Percentiles rank a stretch among this genome's conserved stretches.
These are phyloP conservation scores for Hydraecia micacea DNA, from an alignment of 2,888 invertebrate species.

Conservation along the genomic window DNA sequence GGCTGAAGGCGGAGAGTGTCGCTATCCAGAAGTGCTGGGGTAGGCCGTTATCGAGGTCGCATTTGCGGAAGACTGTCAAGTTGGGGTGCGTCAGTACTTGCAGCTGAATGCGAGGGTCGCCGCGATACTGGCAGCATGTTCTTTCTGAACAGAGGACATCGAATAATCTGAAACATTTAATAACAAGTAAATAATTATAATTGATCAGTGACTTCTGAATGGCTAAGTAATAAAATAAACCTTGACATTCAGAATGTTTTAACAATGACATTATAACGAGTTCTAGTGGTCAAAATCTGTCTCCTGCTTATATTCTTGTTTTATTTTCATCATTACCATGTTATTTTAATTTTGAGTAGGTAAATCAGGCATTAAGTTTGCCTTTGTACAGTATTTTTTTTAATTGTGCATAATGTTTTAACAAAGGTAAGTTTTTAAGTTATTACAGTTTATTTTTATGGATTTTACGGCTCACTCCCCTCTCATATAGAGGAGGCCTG, in stretches of 20 bases:
- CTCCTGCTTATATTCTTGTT: neutral
- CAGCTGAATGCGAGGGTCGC: conserved; percentile 86
- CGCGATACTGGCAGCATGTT: conserved; percentile 83
- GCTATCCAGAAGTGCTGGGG: conserved; percentile 85
- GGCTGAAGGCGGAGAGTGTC: conserved; percentile 79
- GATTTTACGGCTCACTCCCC: too few species aligned
- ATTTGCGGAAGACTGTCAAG: conserved; percentile 86
- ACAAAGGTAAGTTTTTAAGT: too few species aligned
- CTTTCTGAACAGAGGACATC: conserved; percentile 88
- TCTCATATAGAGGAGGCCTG: too few species aligned
- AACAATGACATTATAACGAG: neutral
- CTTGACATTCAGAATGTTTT: conserved; percentile 1
- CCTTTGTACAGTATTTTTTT: too few species aligned
- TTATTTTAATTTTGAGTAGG: neutral
- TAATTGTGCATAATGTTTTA: too few species aligned
- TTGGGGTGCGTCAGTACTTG: conserved; percentile 85
- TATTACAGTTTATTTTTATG: too few species aligned
- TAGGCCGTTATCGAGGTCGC: conserved; percentile 85
- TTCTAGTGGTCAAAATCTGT: conserved; percentile 29
- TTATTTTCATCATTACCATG: neutral
- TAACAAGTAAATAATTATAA: conserved; percentile 49
- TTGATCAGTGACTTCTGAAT: conserved; percentile 19
- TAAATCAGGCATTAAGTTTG: too few species aligned
- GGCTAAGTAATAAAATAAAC: neutral
- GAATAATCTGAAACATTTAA: conserved; percentile 85